These are phyloP conservation scores for Delichon dasypus DNA, from an alignment of 2,797 vertebrate genomes.

Conservation along the genomic window DNA sequence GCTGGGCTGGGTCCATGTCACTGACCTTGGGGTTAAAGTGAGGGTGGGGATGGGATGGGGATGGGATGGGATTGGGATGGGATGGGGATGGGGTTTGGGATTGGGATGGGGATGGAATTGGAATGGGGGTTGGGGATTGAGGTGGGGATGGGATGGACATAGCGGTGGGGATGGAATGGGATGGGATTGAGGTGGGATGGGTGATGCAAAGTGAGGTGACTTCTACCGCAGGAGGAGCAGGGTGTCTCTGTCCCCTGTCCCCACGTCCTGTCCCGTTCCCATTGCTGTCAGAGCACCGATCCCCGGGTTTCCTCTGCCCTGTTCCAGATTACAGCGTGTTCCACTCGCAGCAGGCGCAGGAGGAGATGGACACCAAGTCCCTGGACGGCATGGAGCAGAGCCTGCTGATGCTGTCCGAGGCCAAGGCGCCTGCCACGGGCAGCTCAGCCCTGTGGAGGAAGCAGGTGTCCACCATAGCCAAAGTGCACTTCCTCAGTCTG, in stretches of 20 bases:
- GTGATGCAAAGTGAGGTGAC: not conserved
- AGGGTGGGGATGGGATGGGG: not conserved
- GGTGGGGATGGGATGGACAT: no score
- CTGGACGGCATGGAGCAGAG: constrained; percentile 88
- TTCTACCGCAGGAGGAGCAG: not conserved
- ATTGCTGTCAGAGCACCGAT: not conserved
- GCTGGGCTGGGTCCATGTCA: not conserved
- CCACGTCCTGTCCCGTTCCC: rapidly evolving
- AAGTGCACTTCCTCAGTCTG: constrained; percentile 90
- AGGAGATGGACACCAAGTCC: constrained; percentile 75
- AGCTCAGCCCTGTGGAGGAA: constrained; percentile 87
- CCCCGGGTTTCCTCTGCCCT: not conserved
- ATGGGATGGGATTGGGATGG: no score
- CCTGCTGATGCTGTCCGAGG: constrained; percentile 85
- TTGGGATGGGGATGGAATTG: not conserved
- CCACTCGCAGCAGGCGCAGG: constrained; percentile 80
- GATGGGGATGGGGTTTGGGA: not conserved
- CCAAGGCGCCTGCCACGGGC: constrained; percentile 70
- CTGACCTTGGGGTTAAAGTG: not conserved
- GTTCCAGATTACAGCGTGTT: constrained; percentile 92
- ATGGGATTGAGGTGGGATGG: not conserved
- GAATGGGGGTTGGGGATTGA: no score
- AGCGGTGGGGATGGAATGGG: no score
- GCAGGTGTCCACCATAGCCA: constrained; percentile 86
- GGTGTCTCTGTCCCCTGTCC: not conserved